Conservation (phyloP, 2,888 invertebrate genomes). For the Unio pictorum region DNA sequence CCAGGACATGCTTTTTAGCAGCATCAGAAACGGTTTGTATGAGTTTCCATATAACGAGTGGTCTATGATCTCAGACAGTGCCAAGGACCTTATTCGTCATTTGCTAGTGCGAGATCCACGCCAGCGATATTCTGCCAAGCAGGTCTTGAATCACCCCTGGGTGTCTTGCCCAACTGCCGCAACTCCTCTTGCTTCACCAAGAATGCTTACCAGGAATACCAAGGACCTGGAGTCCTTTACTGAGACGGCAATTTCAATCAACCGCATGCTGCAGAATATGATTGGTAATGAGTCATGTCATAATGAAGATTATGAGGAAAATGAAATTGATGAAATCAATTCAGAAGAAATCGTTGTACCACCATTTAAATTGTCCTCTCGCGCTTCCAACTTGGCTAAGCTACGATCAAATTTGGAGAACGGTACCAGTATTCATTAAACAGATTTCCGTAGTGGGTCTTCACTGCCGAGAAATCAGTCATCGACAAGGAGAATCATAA, state of each 20-base stretch:
- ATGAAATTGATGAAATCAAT: slow-evolving; percentile 34
- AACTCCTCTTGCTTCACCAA: slow-evolving; percentile 82
- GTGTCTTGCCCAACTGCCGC: slow-evolving; percentile 64
- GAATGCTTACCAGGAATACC: slow-evolving; percentile 90
- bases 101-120: no score
- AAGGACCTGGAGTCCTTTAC: slow-evolving; percentile 83
- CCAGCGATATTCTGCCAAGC: no score
- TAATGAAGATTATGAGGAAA: slow-evolving; percentile 38
- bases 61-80: slow-evolving; percentile 82
- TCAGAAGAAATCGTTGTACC: slow-evolving; percentile 68
- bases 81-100: no score
- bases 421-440: slow-evolving; percentile 33
- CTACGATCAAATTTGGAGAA: slow-evolving; percentile 72
- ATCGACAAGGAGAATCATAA: slow-evolving; percentile 38
- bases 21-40: slow-evolving; percentile 85
- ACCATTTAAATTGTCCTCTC: slow-evolving; percentile 87
- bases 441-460: slow-evolving; percentile 42
- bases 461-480: slow-evolving; percentile 46
- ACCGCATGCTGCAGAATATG: slow-evolving; percentile 91
- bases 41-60: slow-evolving; percentile 91
- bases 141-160: no score
- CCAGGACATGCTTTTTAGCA: slow-evolving; percentile 90
- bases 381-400: slow-evolving; percentile 86
- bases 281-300: slow-evolving; percentile 74
- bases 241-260: slow-evolving; percentile 96